phyloP scores from a whole-genome alignment of 2,797 vertebrate genomes.

The Coregonus sp. region DNA sequence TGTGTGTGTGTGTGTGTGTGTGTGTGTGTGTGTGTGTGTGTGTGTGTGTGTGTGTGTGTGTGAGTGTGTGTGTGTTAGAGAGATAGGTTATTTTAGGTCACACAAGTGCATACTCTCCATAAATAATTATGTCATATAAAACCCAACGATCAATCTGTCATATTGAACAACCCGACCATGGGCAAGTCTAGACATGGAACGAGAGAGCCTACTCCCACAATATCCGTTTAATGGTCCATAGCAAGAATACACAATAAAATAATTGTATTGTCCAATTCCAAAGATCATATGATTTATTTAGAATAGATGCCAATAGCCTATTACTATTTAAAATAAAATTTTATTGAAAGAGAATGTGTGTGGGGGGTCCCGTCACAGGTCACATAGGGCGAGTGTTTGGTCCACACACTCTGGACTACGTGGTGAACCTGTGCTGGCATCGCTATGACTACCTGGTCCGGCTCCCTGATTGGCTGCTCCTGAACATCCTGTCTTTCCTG shows the following conservation, averaged over 20 bases:
- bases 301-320: neutral
- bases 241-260: neutral
- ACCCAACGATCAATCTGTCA: neutral
- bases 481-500: conserved; percentile 16
- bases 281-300: neutral
- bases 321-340: too few species aligned
- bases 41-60: too few species aligned
- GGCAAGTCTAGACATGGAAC: neutral
- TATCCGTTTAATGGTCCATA: neutral
- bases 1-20: too few species aligned
- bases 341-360: neutral
- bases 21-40: too few species aligned
- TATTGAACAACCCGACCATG: neutral
- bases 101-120: neutral
- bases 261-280: neutral
- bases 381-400: conserved; percentile 15
- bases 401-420: neutral
- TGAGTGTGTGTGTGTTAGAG: too few species aligned
- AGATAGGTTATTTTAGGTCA: neutral
- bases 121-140: neutral
- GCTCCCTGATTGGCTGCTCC: neutral
- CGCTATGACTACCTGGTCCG: conserved; percentile 17
- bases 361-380: neutral
- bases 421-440: conserved; percentile 18
- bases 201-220: neutral